Evolutionary conservation across 1,140 invertebrate species (phyloP).

Genomic region (Drosophila albomicans): DNA sequence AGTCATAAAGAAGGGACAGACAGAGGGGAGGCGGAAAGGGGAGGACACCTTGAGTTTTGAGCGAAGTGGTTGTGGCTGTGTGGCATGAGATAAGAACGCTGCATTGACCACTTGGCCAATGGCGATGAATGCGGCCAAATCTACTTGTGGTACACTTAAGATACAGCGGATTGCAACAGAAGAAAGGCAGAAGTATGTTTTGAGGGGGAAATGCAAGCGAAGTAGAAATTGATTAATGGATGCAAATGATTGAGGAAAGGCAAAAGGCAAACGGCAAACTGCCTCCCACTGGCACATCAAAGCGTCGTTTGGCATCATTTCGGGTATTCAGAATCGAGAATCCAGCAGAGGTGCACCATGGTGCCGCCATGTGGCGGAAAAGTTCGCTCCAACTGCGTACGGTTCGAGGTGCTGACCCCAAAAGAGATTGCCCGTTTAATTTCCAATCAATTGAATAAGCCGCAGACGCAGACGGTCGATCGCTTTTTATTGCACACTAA

Average conservation of each 20-base stretch:
- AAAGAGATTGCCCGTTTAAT: conserved; percentile 58
- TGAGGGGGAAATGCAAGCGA: conserved; percentile 24
- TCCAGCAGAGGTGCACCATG: conserved; percentile 50
- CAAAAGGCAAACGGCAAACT: conserved; percentile 44
- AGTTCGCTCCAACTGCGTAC: conserved; percentile 3
- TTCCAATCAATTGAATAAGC: conserved; percentile 75
- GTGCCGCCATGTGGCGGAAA: conserved; percentile 61
- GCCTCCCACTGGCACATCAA: conserved; percentile 63
- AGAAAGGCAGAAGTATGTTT: conserved; percentile 11
- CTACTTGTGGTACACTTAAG: conserved; percentile 73
- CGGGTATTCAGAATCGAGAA: background rate
- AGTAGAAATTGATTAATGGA: conserved; percentile 81
- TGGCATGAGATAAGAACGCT: conserved; percentile 68
- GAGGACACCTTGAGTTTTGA: background rate
- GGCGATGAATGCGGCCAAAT: conserved; percentile 49
- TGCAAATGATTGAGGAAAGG: conserved; percentile 78
- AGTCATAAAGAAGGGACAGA: conserved; percentile 19
- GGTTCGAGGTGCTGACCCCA: conserved; percentile 63
- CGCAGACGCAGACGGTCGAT: conserved; percentile 17
- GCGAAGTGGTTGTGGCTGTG: conserved; percentile 66
- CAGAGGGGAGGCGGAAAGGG: background rate
- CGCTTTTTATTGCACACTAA: conserved; percentile 75
- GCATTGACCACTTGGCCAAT: conserved; percentile 63
- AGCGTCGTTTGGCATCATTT: conserved; percentile 49
- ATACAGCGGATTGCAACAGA: conserved; percentile 54